A percentile compares a stretch with the other conserved stretches of the same genome.
These are phyloP conservation scores for Struthidea cinerea DNA, from an alignment of 2,113 vertebrate genomes.

Conservation along the genomic window DNA sequence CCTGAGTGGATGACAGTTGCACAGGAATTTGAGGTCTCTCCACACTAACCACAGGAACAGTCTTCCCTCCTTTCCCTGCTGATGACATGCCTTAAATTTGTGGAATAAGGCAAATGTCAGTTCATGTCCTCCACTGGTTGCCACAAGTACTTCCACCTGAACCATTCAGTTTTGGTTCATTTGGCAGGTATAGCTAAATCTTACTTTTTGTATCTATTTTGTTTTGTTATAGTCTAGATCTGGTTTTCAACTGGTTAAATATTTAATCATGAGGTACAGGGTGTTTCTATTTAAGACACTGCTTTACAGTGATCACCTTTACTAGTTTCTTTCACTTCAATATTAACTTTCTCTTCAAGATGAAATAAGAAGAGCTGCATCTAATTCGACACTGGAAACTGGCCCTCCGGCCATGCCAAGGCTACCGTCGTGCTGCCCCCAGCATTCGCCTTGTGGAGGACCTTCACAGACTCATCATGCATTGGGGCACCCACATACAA, in stretches of 20 bases:
- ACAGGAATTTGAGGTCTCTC: neutral
- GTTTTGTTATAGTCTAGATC: neutral
- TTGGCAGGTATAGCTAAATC: neutral
- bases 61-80: neutral
- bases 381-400: conserved; percentile 75
- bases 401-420: conserved; percentile 89
- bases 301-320: neutral
- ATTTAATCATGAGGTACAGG: neutral
- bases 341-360: conserved; percentile 70
- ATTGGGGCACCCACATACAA: conserved; percentile 85
- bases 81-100: neutral
- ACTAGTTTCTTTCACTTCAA: neutral
- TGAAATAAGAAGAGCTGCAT: conserved; percentile 81
- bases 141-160: neutral
- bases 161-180: neutral
- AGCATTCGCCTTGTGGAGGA: conserved; percentile 93
- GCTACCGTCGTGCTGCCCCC: conserved; percentile 94
- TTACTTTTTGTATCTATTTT: neutral
- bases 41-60: neutral
- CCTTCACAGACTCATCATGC: conserved; percentile 85
- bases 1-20: neutral
- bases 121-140: neutral
- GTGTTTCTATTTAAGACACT: neutral
- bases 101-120: neutral
- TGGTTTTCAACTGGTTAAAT: neutral